These are phyloP conservation scores for Parapristionchus giblindavisi DNA, from an alignment of 2,888 invertebrate species.

Conservation along the genomic window DNA sequence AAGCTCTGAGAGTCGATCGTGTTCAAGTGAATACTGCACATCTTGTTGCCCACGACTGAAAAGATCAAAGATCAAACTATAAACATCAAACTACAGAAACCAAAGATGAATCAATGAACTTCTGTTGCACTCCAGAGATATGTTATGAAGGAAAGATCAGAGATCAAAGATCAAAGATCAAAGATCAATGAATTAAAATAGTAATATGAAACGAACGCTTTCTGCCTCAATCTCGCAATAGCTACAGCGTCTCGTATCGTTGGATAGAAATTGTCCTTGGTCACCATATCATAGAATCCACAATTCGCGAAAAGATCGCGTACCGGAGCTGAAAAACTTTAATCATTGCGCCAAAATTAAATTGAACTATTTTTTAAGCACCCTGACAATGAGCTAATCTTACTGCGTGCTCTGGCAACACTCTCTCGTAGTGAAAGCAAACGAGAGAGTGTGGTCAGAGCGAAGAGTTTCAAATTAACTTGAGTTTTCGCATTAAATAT, in stretches of 20 bases:
- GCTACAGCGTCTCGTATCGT: slow-evolving; percentile 67
- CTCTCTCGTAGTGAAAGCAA: too few relatives aligned
- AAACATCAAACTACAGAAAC: too few relatives aligned
- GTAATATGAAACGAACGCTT: too few relatives aligned
- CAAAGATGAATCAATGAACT: too few relatives aligned
- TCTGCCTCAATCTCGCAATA: slow-evolving; percentile 60
- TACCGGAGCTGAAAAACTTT: slow-evolving; percentile 62
- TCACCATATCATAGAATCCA: slow-evolving; percentile 63
- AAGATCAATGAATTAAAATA: background rate
- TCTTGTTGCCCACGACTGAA: slow-evolving; percentile 32
- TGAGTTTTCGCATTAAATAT: background rate
- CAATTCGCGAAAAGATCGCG: slow-evolving; percentile 64
- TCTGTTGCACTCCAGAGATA: too few relatives aligned
- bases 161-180: slow-evolving; percentile 5
- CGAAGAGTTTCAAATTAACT: background rate
- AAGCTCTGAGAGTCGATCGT: slow-evolving; percentile 52
- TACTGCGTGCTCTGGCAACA: too few relatives aligned
- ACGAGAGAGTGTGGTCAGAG: too few relatives aligned
- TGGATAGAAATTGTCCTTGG: slow-evolving; percentile 68
- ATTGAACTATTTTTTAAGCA: too few relatives aligned
- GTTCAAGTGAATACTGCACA: slow-evolving; percentile 45
- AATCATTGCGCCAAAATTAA: too few relatives aligned
- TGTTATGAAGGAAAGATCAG: too few relatives aligned
- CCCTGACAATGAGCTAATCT: too few relatives aligned
- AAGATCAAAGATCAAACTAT: background rate